Evolutionary conservation across 2,113 vertebrate genomes (phyloP), one percentile per base, ranked within the genome.

Genomic region (Nycticryphes semicollaris): DNA sequence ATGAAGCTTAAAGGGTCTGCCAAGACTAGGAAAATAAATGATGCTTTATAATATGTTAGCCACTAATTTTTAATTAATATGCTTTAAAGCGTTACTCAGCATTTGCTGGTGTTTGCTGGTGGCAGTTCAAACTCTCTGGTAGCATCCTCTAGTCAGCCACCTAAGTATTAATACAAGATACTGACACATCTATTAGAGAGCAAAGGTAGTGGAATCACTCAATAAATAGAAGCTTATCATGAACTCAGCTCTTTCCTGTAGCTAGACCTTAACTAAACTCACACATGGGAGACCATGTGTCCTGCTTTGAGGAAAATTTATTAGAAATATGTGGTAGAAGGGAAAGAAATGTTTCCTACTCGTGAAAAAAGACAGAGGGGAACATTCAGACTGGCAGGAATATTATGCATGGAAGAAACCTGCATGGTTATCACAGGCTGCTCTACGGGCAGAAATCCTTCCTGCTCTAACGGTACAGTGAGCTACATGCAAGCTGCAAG

Each of bases 381-480:
- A 17, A 27, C 62, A 59, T 69, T 37, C 66, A 69, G 37, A 30
- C 35, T 23, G 21, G 6, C 51, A 93, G 41, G 24, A 43, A 50
- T 0, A 0, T 17, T 28, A 22, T 3, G 7, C 1, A 2, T 27
- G 41, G 57, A 75, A 81, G 51, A 87, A 89, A n/a, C 9, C 25
- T 63, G 54, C 13, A n/a, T 0, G 0, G 15, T 68, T 84, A 33
- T 39, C 33, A 10, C 28, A 68, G 47, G 4, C 12, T 30, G 43
- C 19, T 60, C 60, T 27, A 31, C 43, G 1, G 1, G 14, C 16
- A 82, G 28, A 82, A 85, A 45, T 43, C 28, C 20, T 57, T 89
- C 48, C 43, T 64, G n/a, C 30, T 68, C 39, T n/a, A 37, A 53
- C 43, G 35, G n/a, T 21, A 62, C 18, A 56, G n/a, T 13, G 59